phyloP scores from a whole-genome alignment of 2,888 invertebrate genomes.

The Heterodera filipjevi region DNA sequence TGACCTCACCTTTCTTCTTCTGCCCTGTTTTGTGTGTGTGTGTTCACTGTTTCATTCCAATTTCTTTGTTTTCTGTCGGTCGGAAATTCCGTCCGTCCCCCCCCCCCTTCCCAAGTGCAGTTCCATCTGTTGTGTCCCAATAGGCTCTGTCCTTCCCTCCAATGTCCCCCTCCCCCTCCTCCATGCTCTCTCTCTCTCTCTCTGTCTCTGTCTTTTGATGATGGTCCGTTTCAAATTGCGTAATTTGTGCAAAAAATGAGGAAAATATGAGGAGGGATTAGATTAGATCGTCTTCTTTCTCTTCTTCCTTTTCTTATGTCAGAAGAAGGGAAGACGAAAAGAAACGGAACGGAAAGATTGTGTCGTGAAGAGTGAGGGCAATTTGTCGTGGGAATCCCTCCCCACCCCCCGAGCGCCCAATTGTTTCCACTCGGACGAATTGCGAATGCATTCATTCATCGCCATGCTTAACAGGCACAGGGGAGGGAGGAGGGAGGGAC shows the following conservation, averaged over 20 bases:
- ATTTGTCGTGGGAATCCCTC: conserved; percentile 5
- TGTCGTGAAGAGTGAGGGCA: background rate
- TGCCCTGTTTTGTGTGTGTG: background rate
- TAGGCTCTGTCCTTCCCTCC: background rate
- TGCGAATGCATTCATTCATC: background rate
- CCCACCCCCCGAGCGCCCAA: background rate
- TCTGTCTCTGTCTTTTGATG: no score
- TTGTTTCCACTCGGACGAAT: conserved; percentile 2
- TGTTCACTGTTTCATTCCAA: background rate
- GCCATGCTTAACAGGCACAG: background rate
- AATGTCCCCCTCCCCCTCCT: no score
- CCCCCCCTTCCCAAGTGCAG: background rate
- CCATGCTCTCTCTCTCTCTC: no score
- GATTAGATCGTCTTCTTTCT: background rate
- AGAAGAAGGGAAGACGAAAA: background rate
- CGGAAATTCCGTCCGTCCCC: background rate
- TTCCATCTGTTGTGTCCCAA: conserved; percentile 4
- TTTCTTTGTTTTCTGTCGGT: background rate
- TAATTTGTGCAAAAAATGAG: conserved; percentile 3
- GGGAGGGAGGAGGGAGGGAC: background rate
- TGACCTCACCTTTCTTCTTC: background rate
- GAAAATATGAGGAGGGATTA: conserved; percentile 1
- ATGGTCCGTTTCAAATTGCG: conserved; percentile 12
- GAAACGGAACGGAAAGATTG: background rate
- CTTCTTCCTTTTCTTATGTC: background rate